These are phyloP conservation scores for Lucinisca nassula DNA, from an alignment of 2,888 invertebrate species.

Conservation along the genomic window DNA sequence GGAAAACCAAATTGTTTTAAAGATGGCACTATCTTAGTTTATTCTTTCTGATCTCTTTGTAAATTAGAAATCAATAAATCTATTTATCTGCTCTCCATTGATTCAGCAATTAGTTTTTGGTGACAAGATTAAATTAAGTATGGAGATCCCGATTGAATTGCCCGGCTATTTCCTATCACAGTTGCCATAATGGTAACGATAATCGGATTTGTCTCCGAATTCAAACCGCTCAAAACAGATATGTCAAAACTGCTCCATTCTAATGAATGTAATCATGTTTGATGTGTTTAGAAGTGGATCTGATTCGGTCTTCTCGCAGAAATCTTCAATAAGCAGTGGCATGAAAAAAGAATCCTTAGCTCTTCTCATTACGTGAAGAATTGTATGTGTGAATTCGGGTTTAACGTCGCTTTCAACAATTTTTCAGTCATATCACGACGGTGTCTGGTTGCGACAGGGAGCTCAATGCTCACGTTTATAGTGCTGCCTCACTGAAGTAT, in stretches of 20 bases:
- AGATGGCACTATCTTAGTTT: no score
- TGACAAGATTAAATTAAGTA: slow-evolving; percentile 57
- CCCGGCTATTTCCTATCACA: background rate
- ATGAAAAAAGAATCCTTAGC: no score
- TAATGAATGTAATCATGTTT: slow-evolving; percentile 3
- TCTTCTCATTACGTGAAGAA: no score
- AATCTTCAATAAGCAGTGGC: no score
- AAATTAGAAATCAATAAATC: background rate
- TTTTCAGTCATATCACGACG: no score
- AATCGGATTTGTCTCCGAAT: background rate
- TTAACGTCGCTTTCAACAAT: no score
- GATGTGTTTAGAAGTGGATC: slow-evolving; percentile 4
- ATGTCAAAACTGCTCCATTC: slow-evolving; percentile 1
- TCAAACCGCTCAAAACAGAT: slow-evolving; percentile 1
- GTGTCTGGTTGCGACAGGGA: no score
- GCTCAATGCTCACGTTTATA: no score
- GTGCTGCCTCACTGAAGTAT: no score
- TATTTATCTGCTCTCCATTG: slow-evolving; percentile 1
- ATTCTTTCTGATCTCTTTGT: background rate
- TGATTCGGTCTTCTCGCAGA: no score
- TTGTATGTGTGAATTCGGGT: no score
- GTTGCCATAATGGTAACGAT: background rate
- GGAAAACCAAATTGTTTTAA: no score
- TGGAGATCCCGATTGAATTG: slow-evolving; percentile 21
- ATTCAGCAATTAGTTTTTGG: slow-evolving; percentile 48